These are phyloP conservation scores for Lontra canadensis DNA, from an alignment of 2,113 vertebrate genomes.

Conservation along the genomic window DNA sequence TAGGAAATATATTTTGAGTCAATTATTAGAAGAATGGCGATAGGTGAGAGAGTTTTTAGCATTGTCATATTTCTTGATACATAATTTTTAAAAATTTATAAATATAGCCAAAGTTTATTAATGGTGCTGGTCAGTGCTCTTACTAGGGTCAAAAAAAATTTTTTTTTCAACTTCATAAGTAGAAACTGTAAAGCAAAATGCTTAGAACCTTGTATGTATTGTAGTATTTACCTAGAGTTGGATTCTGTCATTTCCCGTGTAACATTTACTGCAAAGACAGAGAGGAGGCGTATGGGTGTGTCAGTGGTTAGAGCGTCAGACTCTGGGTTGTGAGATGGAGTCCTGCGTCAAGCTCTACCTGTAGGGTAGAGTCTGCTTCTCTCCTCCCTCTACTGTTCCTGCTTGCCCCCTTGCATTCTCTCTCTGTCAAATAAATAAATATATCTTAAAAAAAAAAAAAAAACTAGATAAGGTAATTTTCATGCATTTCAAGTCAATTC, in stretches of 20 bases:
- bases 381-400: neutral
- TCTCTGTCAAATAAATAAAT: neutral
- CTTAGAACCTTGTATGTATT: neutral
- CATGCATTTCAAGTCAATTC: conserved; percentile 20
- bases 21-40: neutral
- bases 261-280: conserved; percentile 13
- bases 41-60: neutral
- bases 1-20: conserved; percentile 29
- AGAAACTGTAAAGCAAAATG: conserved; percentile 41
- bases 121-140: neutral
- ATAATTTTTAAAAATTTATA: neutral
- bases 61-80: neutral
- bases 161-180: neutral
- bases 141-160: neutral
- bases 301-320: neutral
- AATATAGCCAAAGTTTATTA: neutral
- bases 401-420: fast-evolving
- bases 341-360: neutral
- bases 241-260: neutral
- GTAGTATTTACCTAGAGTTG: conserved; percentile 21
- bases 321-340: neutral
- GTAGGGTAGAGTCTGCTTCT: neutral
- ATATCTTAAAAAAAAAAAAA: neutral
- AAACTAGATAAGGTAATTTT: conserved; percentile 4
- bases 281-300: neutral